Percentiles rank a stretch among this genome's conserved stretches.
These are phyloP conservation scores for Macrotis lagotis DNA, from an alignment of 2,113 vertebrate species.

Conservation along the genomic window DNA sequence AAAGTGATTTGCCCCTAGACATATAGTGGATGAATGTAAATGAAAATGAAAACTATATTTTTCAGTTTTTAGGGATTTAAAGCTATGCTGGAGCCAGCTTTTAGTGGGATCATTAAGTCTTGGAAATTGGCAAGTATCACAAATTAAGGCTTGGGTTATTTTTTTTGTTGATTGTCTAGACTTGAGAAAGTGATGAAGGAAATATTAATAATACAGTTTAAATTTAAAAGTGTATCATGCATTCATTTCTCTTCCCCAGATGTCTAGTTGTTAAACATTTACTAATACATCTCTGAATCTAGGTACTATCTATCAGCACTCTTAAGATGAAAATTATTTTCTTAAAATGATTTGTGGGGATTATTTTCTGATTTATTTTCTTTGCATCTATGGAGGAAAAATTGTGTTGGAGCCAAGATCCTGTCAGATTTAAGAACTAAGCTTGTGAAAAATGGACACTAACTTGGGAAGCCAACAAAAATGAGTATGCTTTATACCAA, in stretches of 20 bases:
- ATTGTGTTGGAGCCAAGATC: not conserved
- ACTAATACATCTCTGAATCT: not conserved
- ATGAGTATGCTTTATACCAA: constrained; percentile 24
- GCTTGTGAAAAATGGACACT: constrained; percentile 1
- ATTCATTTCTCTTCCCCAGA: not conserved
- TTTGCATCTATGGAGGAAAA: constrained; percentile 7
- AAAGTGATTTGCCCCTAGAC: not conserved
- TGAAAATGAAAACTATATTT: not conserved
- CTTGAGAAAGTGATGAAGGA: not conserved
- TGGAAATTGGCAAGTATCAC: not conserved
- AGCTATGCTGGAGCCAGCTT: not conserved
- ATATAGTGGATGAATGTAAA: not conserved
- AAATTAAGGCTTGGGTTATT: not conserved
- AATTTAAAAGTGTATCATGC: not conserved
- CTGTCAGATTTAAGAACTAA: not conserved
- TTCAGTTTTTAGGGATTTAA: not conserved
- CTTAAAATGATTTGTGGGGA: constrained; percentile 16
- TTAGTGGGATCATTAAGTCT: not conserved
- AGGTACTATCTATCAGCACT: not conserved
- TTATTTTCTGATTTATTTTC: constrained; percentile 18
- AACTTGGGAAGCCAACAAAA: constrained; percentile 22
- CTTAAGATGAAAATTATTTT: not conserved
- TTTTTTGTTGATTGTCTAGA: not conserved
- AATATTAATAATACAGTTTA: not conserved
- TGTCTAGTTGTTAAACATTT: not conserved